Evolutionary conservation across 2,797 vertebrate genomes (phyloP), one percentile per base, ranked within the genome.

Genomic region (Gila robusta): DNA sequence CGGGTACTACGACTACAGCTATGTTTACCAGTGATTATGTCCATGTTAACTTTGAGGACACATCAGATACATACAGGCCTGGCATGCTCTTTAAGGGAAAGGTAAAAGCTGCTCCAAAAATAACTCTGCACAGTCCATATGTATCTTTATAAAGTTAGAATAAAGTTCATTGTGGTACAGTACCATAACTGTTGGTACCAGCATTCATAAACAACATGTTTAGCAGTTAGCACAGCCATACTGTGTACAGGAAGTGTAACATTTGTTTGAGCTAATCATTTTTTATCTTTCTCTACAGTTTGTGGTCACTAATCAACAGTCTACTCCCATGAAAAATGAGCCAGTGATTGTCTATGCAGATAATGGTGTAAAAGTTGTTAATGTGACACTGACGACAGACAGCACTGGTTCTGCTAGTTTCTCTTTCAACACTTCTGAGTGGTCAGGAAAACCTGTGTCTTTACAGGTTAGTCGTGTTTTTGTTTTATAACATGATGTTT

Each of bases 361-460:
- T 17, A 66, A 91, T 1, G 54, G 87, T 10, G 83, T 23, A 7
- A 69, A 81, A 37, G 32, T 32, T 0, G 77, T 91, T 41, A 92
- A 84, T 2, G 0, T 90, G 16, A 95, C 90, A 0, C 92, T 97
- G 37, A 95, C 88, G 0, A 97, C 97, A 1, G 91, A 96, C 85
- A 28, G 7, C 2, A 91, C 91, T 0, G 97, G 97, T 4, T 10
- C 94, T 82, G 95, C 94, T 73, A 64, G 66, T 0, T 96, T 98
- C 87, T 95, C 94, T 26, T 92, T 98, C 44, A 89, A 96, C 89
- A 97, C 96, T 0, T 88, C 89, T 76, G 90, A 62, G 32, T 96
- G 92, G 96, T 92, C 35, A 26, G 52, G 37, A 41, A 64, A 85
- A 0, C 5, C 19, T 0, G 89, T 97, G 14, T 39, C 0, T 62